Conservation (phyloP, 2,888 invertebrate species). For the Acanthosepion pharaonis region DNA sequence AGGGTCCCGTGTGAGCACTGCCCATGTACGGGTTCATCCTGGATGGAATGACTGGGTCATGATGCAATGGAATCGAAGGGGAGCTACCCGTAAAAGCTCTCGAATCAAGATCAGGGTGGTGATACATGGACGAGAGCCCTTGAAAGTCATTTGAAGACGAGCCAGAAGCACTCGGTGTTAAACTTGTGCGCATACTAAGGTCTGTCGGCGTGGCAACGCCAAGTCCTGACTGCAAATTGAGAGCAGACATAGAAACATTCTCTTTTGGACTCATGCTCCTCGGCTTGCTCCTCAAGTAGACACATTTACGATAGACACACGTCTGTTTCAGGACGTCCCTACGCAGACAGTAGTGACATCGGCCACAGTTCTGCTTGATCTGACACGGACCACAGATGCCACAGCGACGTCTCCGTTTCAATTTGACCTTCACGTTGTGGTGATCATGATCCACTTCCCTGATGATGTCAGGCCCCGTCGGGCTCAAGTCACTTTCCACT, state of each 20-base stretch:
- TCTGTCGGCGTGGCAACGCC: conserved; percentile 46
- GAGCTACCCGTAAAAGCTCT: conserved; percentile 46
- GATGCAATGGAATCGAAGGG: conserved; percentile 47
- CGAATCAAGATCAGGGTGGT: conserved; percentile 47
- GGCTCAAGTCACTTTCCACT: conserved; percentile 44
- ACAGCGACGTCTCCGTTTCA: conserved; percentile 66
- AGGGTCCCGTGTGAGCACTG: conserved; percentile 45
- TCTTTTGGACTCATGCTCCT: conserved; percentile 50
- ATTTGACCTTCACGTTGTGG: conserved; percentile 57
- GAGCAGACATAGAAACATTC: conserved; percentile 47
- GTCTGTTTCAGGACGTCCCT: conserved; percentile 69
- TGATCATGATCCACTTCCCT: conserved; percentile 54
- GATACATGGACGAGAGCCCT: conserved; percentile 47
- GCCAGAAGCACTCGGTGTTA: conserved; percentile 43
- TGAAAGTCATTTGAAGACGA: conserved; percentile 46
- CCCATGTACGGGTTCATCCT: conserved; percentile 47
- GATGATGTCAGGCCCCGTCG: conserved; percentile 50
- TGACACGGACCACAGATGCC: conserved; percentile 71
- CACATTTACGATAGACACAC: conserved; percentile 69
- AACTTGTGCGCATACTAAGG: conserved; percentile 45
- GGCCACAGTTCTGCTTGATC: conserved; percentile 69
- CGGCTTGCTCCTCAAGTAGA: conserved; percentile 66
- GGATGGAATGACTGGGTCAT: conserved; percentile 47
- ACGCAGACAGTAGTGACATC: conserved; percentile 68
- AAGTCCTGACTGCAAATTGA: conserved; percentile 45